phyloP scores from a whole-genome alignment of 2,888 invertebrate species.

The Clepsis dumicolana region DNA sequence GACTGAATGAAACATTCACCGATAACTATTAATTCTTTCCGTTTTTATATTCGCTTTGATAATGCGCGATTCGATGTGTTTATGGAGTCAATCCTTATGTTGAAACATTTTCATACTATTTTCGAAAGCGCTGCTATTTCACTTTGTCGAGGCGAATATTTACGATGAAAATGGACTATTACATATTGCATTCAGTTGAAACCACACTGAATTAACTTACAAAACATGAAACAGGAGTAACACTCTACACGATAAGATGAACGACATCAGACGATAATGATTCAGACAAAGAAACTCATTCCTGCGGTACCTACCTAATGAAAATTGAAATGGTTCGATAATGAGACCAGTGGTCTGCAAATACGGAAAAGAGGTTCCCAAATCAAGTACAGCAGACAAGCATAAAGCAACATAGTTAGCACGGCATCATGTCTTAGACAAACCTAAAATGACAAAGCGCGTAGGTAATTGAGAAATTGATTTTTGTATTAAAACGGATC shows the following conservation, averaged over 20 bases:
- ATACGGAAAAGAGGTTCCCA: constrained; percentile 27
- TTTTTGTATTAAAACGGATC: no score
- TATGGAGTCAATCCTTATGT: not conserved
- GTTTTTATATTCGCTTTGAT: constrained; percentile 21
- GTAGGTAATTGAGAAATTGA: no score
- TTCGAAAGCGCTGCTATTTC: no score
- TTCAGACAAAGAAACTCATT: not conserved
- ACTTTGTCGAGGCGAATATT: no score
- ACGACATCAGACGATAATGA: not conserved
- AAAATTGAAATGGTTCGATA: constrained; percentile 6
- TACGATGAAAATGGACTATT: no score
- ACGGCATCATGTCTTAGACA: no score
- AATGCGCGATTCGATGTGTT: constrained; percentile 3
- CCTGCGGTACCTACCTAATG: not conserved
- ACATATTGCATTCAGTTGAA: no score
- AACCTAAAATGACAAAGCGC: no score
- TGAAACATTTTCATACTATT: no score
- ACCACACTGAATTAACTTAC: not conserved
- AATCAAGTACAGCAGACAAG: constrained; percentile 11
- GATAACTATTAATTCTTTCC: constrained; percentile 26
- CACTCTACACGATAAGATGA: not conserved
- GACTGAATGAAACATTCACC: constrained; percentile 34
- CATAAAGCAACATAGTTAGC: constrained; percentile 12
- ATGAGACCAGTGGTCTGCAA: constrained; percentile 17
- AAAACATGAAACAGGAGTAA: not conserved